Evolutionary conservation across 1,140 invertebrate species (phyloP), one percentile per base, ranked within the genome.

Genomic region (Drosophila obscura): DNA sequence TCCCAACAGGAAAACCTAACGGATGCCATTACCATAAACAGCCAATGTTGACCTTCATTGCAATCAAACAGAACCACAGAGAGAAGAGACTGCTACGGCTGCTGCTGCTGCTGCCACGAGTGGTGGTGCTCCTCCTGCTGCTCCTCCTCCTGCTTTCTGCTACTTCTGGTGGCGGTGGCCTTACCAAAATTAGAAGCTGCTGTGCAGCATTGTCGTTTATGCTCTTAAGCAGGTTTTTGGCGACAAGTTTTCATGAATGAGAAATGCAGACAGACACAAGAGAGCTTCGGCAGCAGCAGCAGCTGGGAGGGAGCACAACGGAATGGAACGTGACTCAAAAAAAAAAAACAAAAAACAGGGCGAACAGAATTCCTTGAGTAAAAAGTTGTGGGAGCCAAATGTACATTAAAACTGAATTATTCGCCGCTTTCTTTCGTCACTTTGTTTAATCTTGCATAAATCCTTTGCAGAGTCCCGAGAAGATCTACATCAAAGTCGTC

Each of bases 401-500:
- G 58, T 35, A 1, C 43, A 11, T 28, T 45, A 24, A 58, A 28
- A 4, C 19, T 35, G 7, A 26, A 1, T 8, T 45, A 9, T 2
- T 2, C 11, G 24, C 19, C n/a, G 13, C 15, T 57, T 24, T 31
- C 26, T 45, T 9, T 8, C 43, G 24, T 45, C 19, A 19, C 19
- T 19, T 59, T 8, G 0, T 43, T 28, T 31, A 5, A 41, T 48
- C 2, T 44, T 16, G 24, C 4, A 50, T 28, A 3, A 44, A 44
- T 5, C 13, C 15, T 60, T 94, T 95, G 31, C 93, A 97, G 97
- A 96, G 95, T 90, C 94, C 95, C 83, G 96, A 97, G 90, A 96
- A 95, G 94, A 93, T 97, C 75, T 94, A 96, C 89, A 93, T 98
- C 58, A 96, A 97, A 90, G 95, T 98, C 55, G 93, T 98, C 71